phyloP scores from a whole-genome alignment of 2,797 vertebrate genomes.

The Pipistrellus pygmaeus region DNA sequence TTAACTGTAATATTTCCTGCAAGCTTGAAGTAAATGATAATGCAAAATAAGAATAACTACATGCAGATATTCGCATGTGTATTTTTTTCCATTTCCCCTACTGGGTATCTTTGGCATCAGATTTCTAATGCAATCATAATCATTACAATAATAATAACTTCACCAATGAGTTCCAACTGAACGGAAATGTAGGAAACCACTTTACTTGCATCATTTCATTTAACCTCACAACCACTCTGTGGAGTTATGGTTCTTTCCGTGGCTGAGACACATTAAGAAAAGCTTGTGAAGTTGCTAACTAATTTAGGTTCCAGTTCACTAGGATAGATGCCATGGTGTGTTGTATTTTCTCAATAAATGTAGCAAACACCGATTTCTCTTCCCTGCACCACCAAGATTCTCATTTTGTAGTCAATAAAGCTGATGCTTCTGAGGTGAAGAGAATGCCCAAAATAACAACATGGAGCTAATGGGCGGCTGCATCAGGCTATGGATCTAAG shows the following conservation, averaged over 20 bases:
- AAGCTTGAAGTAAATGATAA: background rate
- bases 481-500: background rate
- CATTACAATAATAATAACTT: background rate
- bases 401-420: background rate
- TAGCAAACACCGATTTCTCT: background rate
- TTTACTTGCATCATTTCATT: background rate
- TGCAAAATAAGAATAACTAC: background rate
- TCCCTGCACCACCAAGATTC: background rate
- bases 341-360: background rate
- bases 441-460: background rate
- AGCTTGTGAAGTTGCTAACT: background rate
- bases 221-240: background rate
- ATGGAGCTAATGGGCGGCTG: fast-evolving
- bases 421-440: background rate
- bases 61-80: background rate
- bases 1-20: background rate
- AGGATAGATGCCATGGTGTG: fast-evolving
- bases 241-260: background rate
- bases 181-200: background rate
- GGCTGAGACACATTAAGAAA: background rate
- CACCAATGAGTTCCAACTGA: background rate
- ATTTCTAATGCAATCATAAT: background rate
- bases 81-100: background rate
- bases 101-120: background rate
- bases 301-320: background rate